A percentile compares a stretch with the other conserved stretches of the same genome.
Evolutionary conservation across 2,113 vertebrate species (phyloP).

Genomic region (Pelmatolapia mariae): DNA sequence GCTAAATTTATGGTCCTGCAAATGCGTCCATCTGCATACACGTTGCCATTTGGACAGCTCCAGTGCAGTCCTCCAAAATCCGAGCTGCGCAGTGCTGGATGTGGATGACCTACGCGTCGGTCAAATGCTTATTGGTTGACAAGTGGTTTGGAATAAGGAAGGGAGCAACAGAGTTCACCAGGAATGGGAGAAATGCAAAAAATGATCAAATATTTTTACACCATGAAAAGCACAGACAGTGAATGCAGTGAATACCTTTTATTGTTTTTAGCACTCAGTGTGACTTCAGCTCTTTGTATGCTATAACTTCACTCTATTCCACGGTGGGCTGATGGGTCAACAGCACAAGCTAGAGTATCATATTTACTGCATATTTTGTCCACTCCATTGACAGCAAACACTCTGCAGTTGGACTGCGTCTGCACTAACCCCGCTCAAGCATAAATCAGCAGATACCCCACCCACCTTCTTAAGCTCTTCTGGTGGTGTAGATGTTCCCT

Average conservation of each 20-base stretch:
- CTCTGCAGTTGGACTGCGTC: background rate
- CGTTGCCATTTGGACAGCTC: fast-evolving
- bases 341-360: background rate
- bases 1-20: background rate
- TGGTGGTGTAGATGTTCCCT: background rate
- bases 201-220: background rate
- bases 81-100: background rate
- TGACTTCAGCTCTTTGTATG: background rate
- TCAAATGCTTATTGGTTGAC: background rate
- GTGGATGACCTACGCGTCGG: background rate
- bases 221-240: background rate
- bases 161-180: background rate
- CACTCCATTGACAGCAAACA: background rate
- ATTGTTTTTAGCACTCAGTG: background rate
- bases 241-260: background rate
- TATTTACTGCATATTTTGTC: background rate
- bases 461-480: background rate
- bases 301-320: background rate
- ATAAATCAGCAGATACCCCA: background rate
- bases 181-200: background rate
- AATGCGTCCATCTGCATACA: background rate
- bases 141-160: background rate
- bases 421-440: background rate
- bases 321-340: background rate
- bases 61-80: background rate